These are phyloP conservation scores for Lithodes maja DNA, from an alignment of 2,888 invertebrate species.

Conservation along the genomic window DNA sequence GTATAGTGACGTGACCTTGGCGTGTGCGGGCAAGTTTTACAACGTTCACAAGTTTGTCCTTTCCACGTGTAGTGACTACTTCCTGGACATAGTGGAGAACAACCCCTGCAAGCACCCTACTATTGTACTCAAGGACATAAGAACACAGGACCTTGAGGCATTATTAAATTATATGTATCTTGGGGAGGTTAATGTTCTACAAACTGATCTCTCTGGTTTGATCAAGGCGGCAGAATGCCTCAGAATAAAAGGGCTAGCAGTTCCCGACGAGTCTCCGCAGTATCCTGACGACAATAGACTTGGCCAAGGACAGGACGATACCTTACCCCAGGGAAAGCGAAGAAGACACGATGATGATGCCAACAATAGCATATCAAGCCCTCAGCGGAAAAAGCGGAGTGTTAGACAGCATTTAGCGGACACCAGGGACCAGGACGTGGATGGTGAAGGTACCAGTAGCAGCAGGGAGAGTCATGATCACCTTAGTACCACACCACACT, in stretches of 20 bases:
- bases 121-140: conserved; percentile 65
- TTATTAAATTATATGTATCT: conserved; percentile 67
- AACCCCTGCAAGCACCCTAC: conserved; percentile 65
- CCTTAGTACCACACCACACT: not conserved
- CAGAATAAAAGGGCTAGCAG: conserved; percentile 66
- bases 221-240: conserved; percentile 69
- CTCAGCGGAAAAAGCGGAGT: conserved; percentile 23
- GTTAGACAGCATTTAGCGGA: not conserved
- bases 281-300: not conserved
- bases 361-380: conserved; percentile 34
- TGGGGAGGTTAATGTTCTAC: conserved; percentile 66
- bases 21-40: conserved; percentile 67
- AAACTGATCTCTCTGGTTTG: conserved; percentile 60
- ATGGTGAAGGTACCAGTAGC: not conserved
- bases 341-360: conserved; percentile 15
- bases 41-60: conserved; percentile 64
- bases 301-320: not conserved
- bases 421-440: not conserved
- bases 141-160: conserved; percentile 61
- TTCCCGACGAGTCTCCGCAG: conserved; percentile 62
- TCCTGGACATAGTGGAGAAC: conserved; percentile 65
- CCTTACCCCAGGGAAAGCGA: conserved; percentile 12
- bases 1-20: conserved; percentile 69
- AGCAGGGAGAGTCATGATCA: conserved; percentile 10
- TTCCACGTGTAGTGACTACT: conserved; percentile 69